Evolutionary conservation across 53 echinoderm and acorn worm genomes (phyloP), one percentile per base, ranked within the genome.

Genomic region (Mesocentrotus franciscanus): DNA sequence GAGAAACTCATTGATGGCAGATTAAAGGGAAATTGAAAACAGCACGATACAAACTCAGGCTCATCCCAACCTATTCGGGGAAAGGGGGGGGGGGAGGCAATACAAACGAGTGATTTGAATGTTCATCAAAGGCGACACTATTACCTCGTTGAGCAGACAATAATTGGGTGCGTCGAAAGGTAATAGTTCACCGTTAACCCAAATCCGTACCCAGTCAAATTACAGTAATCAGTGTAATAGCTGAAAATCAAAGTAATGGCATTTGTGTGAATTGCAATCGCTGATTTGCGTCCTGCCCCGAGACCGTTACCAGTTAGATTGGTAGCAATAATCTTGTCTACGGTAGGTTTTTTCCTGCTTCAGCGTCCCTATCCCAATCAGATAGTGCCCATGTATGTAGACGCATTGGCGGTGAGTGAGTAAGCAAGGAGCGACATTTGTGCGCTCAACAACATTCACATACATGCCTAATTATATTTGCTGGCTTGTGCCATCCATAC

Each of bases 221-320:
- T 92, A 92, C 92, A 71, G 92, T 92, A 72, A 92, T 92, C 92
- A 72, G 39, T 55, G 39, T 92, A 92, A 92, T 92, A 74, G 72
- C 49, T 74, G 29, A 16, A 92, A 92, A 92, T 92, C 92, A 92
- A 64, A 64, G 92, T 72, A 72, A 42, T 92, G 92, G 68, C 74
- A 92, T 92, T 92, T 92, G 56, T 92, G 92, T 72, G 75, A 92
- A 92, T 42, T 92, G 56, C 30, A 34, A 10, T 62, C 91, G 60
- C 90, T 55, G 90, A 90, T 61, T 60, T 84, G 49, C 27, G 10
- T 5, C 58, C 87, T 58, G 87, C 56, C 34, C 55, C 10, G 87
- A 12, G 57, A 56, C 24, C 57, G n/a, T 87, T 87, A 27, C 58
- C 87, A n/a, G 29, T 13, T 57, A 58, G 57, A 87, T 87, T 87